These are phyloP conservation scores for Bubalus kerabau DNA, from an alignment of 2,113 vertebrate genomes.

Conservation along the genomic window DNA sequence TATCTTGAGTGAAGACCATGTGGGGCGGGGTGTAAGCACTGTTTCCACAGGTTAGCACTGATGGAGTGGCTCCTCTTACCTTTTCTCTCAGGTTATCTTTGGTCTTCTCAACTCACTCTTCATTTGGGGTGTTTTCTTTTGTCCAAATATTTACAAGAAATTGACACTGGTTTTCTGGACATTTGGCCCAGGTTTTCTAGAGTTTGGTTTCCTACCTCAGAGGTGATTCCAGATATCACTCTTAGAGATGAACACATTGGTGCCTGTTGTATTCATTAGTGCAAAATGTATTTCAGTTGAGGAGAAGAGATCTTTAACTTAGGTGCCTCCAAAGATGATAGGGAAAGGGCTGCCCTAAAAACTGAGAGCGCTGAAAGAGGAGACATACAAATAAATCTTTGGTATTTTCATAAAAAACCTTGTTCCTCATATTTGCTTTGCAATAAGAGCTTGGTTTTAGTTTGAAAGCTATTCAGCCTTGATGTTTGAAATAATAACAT, in stretches of 20 bases:
- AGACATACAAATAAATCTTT: background rate
- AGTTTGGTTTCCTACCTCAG: background rate
- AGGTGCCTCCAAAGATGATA: background rate
- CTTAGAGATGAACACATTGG: background rate
- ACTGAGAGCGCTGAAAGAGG: background rate
- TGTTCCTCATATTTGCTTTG: background rate
- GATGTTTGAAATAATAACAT: conserved; percentile 25
- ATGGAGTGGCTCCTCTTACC: background rate
- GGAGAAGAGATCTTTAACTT: background rate
- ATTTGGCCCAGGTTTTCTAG: background rate
- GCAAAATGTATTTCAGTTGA: background rate
- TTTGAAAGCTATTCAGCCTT: background rate
- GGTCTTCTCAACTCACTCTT: background rate
- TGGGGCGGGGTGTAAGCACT: background rate
- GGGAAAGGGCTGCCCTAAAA: background rate
- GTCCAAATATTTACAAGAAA: background rate
- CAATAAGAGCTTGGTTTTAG: background rate
- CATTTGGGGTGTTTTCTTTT: background rate
- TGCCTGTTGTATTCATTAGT: background rate
- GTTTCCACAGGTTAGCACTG: background rate
- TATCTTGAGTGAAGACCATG: background rate
- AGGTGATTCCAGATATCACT: background rate
- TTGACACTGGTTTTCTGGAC: background rate
- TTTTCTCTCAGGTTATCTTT: background rate
- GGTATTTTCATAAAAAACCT: background rate